Evolutionary conservation across 2,888 invertebrate species (phyloP), one percentile per base, ranked within the genome.

Genomic region (Oxyteleia sp.): DNA sequence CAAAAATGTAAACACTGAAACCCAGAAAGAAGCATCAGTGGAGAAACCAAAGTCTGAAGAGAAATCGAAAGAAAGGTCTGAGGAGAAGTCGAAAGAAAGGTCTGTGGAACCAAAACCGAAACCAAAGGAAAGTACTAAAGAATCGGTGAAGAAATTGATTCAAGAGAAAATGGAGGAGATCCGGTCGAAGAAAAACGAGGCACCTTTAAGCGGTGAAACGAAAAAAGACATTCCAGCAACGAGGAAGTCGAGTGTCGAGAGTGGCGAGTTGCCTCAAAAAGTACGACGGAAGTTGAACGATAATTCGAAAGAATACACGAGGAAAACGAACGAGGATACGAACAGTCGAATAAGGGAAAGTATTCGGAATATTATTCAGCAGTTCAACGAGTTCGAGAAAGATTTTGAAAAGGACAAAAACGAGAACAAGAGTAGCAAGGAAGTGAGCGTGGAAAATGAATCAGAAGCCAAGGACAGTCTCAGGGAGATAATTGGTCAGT

Each of bases 121-220:
- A 64, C n/a, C 49, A 2, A 83, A 81, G 29, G 81, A 61, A 61
- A 88, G 85, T 57, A 78, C 90, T 57, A 92, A 91, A 82, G 88
- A 91, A 83, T 88, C 89, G 7, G 89, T 92, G 8, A 92, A 89
- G 69, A 91, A 91, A 85, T 84, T 92, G 11, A 92, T 92, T 49
- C 90, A 91, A 84, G 90, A 94, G 87, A 95, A 94, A 92, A 93
- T 94, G 87, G 94, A 94, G 85, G 94, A 94, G 74, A 94, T 94
- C 76, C 94, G 94, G 88, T 94, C 94, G 2, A 94, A 94, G 89
- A 78, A 71, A 55, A 79, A 35, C 7, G 79, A 79, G 0, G 7
- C 26, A 7, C 8, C 45, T 2, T 10, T 8, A 5, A 68, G 47
- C 43, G 78, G 79, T n/a, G 72, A 66, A 64, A 18, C 55, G n/a